Base-by-base conservation (phyloP, 2,888 invertebrate genomes). In the Halictus quadricinctus region DNA sequence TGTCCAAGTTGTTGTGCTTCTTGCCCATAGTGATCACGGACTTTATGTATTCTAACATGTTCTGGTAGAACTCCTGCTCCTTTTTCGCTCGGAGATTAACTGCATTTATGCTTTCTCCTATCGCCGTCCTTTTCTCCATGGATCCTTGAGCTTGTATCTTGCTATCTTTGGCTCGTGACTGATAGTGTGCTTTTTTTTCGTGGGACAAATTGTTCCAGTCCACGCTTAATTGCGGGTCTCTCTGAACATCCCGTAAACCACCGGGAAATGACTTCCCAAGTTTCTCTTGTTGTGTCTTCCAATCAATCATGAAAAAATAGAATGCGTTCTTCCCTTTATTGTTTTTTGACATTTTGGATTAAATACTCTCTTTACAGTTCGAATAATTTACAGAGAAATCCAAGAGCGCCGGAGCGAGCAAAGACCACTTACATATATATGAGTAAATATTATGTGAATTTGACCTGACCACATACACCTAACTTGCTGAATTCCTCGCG, bases 1-100 rank as follows among this genome's bases (percentile, higher is more conserved):
- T 81, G 0, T 86, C 58, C 50, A 94, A 73, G 66, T 69, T 72
- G 0, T 79, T 25, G 13, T 84, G 79, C 21, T 58, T 4, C 10
- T 21, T 7, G 0, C 84, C 83, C 10, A 84, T 41, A 0, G 72
- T 6, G 0, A 83, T 60, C 7, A 83, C 46, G 6, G 83, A 79
- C 0, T 75, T 13, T 75, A 84, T 76, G 12, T 83, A 84, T 1
- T 66, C 64, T 2, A 43, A 15, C 84, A 84, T 84, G 7, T 72
- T 75, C 41, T 84, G 46, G 0, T 48, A 64, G 10, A 83, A 79
- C 7, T 84, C 83, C 12, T 66, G 10, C 1, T 72, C 41, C 13
- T 10, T 41, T 21, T 46, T 83, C 1, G 48, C n/a, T 0, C 8
- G 46, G 3, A 13, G 36, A 0, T 66, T 0, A 0, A 79, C 1